phyloP scores from a whole-genome alignment of 2,797 vertebrate genomes.

The Parambassis ranga region DNA sequence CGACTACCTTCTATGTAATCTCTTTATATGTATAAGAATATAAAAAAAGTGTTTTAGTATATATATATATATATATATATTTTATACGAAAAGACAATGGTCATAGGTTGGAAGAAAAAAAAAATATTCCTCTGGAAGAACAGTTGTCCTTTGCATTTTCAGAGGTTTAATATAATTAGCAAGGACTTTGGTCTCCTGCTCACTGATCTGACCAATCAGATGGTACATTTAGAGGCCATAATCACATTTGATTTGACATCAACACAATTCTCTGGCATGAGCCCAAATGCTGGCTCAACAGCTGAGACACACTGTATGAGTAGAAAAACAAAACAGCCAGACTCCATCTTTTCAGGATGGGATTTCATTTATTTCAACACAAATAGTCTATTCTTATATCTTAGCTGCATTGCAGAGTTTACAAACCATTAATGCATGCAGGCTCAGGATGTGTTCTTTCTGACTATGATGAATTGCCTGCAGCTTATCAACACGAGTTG shows the following conservation, averaged over 20 bases:
- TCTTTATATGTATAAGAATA: too few relatives aligned
- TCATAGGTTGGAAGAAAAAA: not conserved
- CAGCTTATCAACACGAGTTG: conserved; percentile 71
- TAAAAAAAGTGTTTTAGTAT: too few relatives aligned
- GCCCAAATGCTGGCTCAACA: conserved; percentile 10
- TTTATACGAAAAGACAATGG: not conserved
- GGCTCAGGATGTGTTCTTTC: conserved; percentile 46
- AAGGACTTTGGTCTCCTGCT: conserved; percentile 49
- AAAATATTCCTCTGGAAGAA: conserved; percentile 17
- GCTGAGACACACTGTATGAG: conserved; percentile 21
- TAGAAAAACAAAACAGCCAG: conserved; percentile 12
- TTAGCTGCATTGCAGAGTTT: conserved; percentile 45
- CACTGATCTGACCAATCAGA: conserved; percentile 58
- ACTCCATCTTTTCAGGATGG: conserved; percentile 3
- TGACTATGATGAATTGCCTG: conserved; percentile 78
- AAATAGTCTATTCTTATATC: conserved; percentile 18
- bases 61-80: too few relatives aligned
- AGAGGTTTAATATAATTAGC: conserved; percentile 53
- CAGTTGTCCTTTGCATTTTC: conserved; percentile 54
- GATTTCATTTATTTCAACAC: not conserved
- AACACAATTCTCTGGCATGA: conserved; percentile 37
- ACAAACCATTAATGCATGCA: conserved; percentile 39
- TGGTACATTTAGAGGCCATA: conserved; percentile 52
- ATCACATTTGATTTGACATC: conserved; percentile 68
- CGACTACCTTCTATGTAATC: too few relatives aligned